Percentiles rank a stretch among this genome's conserved stretches.
These are phyloP conservation scores for Drosophila cyrtoloma DNA, from an alignment of 2,888 invertebrate genomes.

Conservation along the genomic window DNA sequence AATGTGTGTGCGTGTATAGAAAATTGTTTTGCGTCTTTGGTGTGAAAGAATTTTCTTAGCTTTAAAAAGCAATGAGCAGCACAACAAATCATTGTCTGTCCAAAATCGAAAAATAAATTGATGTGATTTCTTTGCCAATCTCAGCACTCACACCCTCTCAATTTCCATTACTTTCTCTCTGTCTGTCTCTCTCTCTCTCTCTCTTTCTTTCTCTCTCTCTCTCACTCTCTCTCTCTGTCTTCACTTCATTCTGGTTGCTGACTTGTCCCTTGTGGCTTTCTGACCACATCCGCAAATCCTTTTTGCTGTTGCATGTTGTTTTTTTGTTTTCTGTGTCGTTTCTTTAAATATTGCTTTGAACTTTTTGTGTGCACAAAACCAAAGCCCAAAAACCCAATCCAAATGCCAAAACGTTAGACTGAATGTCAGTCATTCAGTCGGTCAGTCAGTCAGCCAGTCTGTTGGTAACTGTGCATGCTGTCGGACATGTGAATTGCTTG, in stretches of 20 bases:
- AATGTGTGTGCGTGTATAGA: conserved; percentile 22
- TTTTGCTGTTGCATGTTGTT: neutral
- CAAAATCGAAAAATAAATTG: conserved; percentile 78
- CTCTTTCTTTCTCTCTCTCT: no score
- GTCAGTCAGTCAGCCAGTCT: neutral
- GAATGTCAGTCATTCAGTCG: conserved; percentile 9
- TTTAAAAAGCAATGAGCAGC: conserved; percentile 34
- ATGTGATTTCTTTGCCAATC: conserved; percentile 64
- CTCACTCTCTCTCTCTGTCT: neutral
- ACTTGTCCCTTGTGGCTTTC: conserved; percentile 47
- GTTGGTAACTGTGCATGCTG: conserved; percentile 29
- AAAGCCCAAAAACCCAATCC: conserved; percentile 36
- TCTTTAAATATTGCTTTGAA: conserved; percentile 75
- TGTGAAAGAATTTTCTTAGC: conserved; percentile 57
- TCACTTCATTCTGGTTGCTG: neutral
- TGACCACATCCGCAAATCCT: conserved; percentile 43
- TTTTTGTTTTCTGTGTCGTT: conserved; percentile 32
- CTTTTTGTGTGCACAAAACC: conserved; percentile 33
- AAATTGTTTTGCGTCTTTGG: conserved; percentile 48
- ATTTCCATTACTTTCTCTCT: neutral
- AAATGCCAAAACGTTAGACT: conserved; percentile 44
- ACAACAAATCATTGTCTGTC: conserved; percentile 65
- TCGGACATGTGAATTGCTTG: conserved; percentile 17
- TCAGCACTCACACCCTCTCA: conserved; percentile 5
- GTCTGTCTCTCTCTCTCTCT: no score